These are phyloP conservation scores for Thecophora atra DNA, from an alignment of 2,888 invertebrate species.

Conservation along the genomic window DNA sequence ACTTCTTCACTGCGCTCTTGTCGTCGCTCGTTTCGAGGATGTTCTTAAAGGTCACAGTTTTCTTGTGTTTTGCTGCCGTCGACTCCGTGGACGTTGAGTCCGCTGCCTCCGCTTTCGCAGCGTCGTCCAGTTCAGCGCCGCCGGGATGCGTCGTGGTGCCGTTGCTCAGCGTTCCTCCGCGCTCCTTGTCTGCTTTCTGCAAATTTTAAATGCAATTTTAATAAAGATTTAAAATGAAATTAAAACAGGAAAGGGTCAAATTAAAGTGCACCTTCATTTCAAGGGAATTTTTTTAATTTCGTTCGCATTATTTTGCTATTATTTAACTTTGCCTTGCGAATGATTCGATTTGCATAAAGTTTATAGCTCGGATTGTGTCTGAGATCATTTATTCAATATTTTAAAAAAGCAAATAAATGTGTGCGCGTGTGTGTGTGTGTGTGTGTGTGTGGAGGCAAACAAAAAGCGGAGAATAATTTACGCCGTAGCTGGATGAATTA, in stretches of 20 bases:
- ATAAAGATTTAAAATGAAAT: no score
- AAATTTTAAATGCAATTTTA: no score
- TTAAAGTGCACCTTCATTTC: no score
- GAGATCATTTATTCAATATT: no score
- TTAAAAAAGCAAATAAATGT: no score
- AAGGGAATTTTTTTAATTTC: no score
- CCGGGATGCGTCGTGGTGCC: conserved; percentile 31
- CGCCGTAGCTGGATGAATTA: background rate
- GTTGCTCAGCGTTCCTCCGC: background rate
- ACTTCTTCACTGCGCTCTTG: conserved; percentile 70
- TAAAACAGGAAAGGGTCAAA: no score
- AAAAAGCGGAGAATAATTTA: background rate
- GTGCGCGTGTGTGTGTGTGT: no score
- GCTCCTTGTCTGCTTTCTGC: conserved; percentile 12
- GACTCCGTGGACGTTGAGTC: conserved; percentile 31
- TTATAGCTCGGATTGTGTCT: no score
- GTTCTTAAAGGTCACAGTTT: conserved; percentile 74
- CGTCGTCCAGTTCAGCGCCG: background rate
- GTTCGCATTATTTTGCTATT: no score
- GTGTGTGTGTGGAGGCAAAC: background rate
- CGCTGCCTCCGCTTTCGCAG: conserved; percentile 33
- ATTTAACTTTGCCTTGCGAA: no score
- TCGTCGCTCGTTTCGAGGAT: conserved; percentile 73
- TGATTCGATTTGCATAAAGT: no score
- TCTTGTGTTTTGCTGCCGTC: conserved; percentile 65